Base-by-base conservation (phyloP, 30 jellyfish, hydroid and myxozoan genomes). In the Chironex yamaguchii region DNA sequence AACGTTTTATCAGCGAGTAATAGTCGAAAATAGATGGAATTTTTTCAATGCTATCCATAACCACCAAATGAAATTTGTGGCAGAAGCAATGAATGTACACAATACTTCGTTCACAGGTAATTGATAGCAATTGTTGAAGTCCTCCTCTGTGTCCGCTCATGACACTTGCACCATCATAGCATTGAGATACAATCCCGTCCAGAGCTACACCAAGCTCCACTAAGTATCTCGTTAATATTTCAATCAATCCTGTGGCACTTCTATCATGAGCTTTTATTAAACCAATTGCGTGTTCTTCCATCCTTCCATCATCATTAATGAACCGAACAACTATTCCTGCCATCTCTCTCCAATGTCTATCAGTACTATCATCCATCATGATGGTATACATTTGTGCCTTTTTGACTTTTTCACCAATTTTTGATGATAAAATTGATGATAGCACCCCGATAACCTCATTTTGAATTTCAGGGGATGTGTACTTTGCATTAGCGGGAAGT, bases 111-210 rank as follows among this genome's bases (percentile, higher is more conserved):
- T 28, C 82, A 69, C 82, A 69, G 24, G 25, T 33, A 35, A 12
- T 67, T 30, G 82, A 69, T 33, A 69, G 21, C 26, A 69, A 28
- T 69, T 69, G 26, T 67, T 69, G 69, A 20, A 69, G 26, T 20
- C 82, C 82, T 17, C 82, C 82, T 69, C 32, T 69, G 34, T 27
- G 27, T 69, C 82, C 82, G 32, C 82, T 23, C 82, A 69, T 69
- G 32, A 69, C 82, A 34, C 82, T 69, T 69, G 82, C 82, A 12
- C 82, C 69, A 35, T 69, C 82, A 33, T 69, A 69, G 66, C 82
- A 69, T 28, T 69, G 71, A 69, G 70, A 34, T 27, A 69, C 79
- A 1, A 23, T 69, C 27, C 82, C 82, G n/a, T n/a, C n/a, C n/a
- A n/a, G n/a, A n/a, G n/a, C n/a, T n/a, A n/a, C n/a, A n/a, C n/a